phyloP scores from a whole-genome alignment of 2,797 vertebrate genomes.

The Sparidentex hasta region DNA sequence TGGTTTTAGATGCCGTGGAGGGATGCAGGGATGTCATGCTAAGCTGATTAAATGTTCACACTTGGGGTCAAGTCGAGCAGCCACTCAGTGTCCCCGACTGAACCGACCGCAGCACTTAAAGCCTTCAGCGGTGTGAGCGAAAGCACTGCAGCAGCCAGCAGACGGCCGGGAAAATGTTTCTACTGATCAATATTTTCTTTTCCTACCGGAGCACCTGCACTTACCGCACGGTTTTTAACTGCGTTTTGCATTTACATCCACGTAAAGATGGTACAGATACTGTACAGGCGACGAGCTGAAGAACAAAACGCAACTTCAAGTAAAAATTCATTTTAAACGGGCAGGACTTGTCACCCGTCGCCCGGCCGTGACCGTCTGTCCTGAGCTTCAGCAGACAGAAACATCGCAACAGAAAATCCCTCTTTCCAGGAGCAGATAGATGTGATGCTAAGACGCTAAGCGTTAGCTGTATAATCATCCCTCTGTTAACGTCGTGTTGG shows the following conservation, averaged over 20 bases:
- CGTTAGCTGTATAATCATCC: no score
- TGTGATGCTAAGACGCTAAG: background rate
- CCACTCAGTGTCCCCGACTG: conserved; percentile 39
- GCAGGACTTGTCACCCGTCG: no score
- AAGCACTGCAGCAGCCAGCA: background rate
- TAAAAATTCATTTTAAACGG: no score
- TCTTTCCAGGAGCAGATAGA: no score
- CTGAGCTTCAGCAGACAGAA: no score
- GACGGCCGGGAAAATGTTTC: background rate
- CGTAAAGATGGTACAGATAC: background rate
- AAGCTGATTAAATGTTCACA: conserved; percentile 70
- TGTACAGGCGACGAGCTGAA: background rate
- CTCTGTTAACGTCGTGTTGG: no score
- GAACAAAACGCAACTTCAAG: no score
- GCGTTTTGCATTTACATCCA: background rate
- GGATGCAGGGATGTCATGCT: conserved; percentile 45
- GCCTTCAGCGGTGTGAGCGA: background rate
- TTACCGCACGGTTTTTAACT: no score
- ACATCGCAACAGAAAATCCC: no score
- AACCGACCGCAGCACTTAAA: conserved; percentile 33
- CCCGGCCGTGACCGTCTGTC: no score
- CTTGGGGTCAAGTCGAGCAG: conserved; percentile 59
- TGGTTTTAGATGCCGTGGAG: conserved; percentile 45
- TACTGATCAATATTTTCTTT: background rate
- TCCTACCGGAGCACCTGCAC: background rate